Conservation (phyloP, 2,888 invertebrate species). For the Agrilus cyanescens region DNA sequence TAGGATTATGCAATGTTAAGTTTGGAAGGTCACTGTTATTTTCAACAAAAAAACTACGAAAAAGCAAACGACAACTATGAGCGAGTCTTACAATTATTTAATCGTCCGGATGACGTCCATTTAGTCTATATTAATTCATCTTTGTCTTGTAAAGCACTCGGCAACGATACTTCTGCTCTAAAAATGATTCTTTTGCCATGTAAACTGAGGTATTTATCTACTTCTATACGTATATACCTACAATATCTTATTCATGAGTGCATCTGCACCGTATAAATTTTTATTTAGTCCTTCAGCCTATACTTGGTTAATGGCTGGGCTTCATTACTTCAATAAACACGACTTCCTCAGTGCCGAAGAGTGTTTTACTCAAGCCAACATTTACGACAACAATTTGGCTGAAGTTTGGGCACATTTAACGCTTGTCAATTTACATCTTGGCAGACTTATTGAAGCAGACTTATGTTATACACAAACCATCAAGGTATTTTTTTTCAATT, state of each 20-base stretch:
- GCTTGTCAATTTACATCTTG: conserved; percentile 29
- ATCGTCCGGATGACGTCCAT: conserved; percentile 28
- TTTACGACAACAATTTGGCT: conserved; percentile 27
- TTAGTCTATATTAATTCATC: conserved; percentile 27
- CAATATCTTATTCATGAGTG: too few relatives aligned
- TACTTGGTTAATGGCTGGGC: conserved; percentile 25
- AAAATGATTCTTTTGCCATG: conserved; percentile 27
- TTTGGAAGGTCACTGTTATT: conserved; percentile 27
- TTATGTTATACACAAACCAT: conserved; percentile 29
- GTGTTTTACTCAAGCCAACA: conserved; percentile 31
- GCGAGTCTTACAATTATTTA: conserved; percentile 23
- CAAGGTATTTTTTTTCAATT: too few relatives aligned
- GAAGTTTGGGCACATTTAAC: conserved; percentile 32
- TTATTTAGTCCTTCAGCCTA: conserved; percentile 27
- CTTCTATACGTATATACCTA: too few relatives aligned
- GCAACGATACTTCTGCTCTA: conserved; percentile 26
- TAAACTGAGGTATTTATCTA: conserved; percentile 14
- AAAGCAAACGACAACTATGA: conserved; percentile 26
- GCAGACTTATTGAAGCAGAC: conserved; percentile 25
- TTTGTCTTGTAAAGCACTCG: conserved; percentile 19
- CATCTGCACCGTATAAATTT: too few relatives aligned
- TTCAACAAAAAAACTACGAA: conserved; percentile 19
- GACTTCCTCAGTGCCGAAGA: conserved; percentile 32
- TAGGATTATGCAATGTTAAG: conserved; percentile 26
- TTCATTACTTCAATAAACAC: conserved; percentile 24